Percentiles rank a stretch among this genome's conserved stretches.
phyloP scores from a whole-genome alignment of 2,113 vertebrate genomes.

The Psittacus erithacus region DNA sequence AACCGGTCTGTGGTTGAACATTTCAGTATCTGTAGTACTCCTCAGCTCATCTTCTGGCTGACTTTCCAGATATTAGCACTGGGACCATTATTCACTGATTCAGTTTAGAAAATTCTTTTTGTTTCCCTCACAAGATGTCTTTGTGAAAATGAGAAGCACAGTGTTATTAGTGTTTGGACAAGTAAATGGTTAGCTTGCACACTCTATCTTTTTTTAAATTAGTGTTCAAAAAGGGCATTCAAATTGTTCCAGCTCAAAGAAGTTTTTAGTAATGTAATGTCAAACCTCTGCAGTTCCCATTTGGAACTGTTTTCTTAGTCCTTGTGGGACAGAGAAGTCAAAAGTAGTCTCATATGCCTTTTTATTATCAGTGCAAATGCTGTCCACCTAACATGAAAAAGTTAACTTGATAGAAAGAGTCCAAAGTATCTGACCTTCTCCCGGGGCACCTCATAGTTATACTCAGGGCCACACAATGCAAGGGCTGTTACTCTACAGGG shows the following conservation, averaged over 20 bases:
- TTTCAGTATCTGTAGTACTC: neutral
- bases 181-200: neutral
- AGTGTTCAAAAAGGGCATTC: neutral
- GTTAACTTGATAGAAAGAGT: conserved; percentile 43
- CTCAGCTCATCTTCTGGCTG: neutral
- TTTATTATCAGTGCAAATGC: conserved; percentile 13
- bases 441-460: neutral
- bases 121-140: neutral
- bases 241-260: neutral
- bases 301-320: neutral
- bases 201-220: neutral
- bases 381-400: conserved; percentile 13
- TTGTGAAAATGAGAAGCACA: conserved; percentile 25
- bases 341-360: neutral
- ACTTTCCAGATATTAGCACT: neutral
- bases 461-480: neutral
- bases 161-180: neutral
- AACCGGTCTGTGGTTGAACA: neutral
- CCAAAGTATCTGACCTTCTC: conserved; percentile 59
- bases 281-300: neutral
- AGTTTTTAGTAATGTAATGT: neutral
- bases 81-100: neutral
- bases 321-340: neutral
- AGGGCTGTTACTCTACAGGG: neutral
- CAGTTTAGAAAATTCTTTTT: neutral